Conservation (phyloP, 2,888 invertebrate species). For the Eucera pruinosa region DNA sequence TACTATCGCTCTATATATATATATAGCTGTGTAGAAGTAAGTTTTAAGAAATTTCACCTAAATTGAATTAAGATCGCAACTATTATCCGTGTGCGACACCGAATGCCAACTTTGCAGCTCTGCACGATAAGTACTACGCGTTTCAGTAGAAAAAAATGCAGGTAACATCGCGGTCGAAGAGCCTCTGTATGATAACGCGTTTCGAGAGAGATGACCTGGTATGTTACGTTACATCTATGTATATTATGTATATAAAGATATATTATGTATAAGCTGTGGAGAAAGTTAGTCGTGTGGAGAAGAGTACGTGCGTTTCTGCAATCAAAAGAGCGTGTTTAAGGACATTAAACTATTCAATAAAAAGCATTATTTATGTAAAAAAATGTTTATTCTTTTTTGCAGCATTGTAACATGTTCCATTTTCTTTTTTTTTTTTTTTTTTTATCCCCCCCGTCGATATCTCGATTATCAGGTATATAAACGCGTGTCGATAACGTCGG, state of each 20-base stretch:
- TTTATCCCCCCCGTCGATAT: conserved; percentile 8
- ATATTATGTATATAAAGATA: conserved; percentile 76
- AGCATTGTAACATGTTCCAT: conserved; percentile 36
- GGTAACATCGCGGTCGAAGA: conserved; percentile 3
- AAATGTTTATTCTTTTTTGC: conserved; percentile 44
- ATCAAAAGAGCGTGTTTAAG: conserved; percentile 70
- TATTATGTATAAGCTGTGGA: conserved; percentile 66
- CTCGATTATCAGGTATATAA: conserved; percentile 53
- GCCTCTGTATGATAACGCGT: conserved; percentile 40
- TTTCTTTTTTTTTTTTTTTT: too few relatives aligned
- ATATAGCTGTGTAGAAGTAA: too few relatives aligned
- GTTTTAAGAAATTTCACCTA: too few relatives aligned
- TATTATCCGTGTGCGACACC: too few relatives aligned
- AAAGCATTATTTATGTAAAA: conserved; percentile 82
- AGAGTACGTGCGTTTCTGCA: conserved; percentile 75
- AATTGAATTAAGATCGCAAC: too few relatives aligned
- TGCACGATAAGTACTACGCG: too few relatives aligned
- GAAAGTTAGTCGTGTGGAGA: conserved; percentile 56
- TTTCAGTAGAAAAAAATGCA: conserved; percentile 9
- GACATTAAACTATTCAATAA: conserved; percentile 80
- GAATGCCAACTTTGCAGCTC: too few relatives aligned
- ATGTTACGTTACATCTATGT: conserved; percentile 67
- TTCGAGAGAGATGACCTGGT: conserved; percentile 25
- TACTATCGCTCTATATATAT: too few relatives aligned
- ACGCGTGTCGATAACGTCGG: conserved; percentile 27